Evolutionary conservation across 2,797 vertebrate genomes (phyloP).

Genomic region (Mergus octosetaceus): DNA sequence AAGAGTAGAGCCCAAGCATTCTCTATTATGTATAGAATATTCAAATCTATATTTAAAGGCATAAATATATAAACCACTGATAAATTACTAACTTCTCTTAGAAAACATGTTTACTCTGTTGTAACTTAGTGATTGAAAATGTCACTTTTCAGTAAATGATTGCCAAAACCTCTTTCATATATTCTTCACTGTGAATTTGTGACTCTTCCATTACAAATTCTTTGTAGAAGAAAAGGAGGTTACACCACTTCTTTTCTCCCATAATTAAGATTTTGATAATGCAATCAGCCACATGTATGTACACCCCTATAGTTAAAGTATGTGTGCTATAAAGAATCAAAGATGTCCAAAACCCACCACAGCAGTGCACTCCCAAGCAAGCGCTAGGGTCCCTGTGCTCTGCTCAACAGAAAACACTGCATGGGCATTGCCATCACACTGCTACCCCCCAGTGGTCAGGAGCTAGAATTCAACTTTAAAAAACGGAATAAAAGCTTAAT

Average conservation of each 20-base stretch:
- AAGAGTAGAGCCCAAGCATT: not conserved
- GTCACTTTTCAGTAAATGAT: not conserved
- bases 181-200: not conserved
- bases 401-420: fast-evolving
- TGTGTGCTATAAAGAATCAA: not conserved
- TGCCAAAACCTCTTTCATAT: not conserved
- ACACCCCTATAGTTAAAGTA: fast-evolving
- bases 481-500: not conserved
- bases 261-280: not conserved
- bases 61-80: not conserved
- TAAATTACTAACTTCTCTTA: not conserved
- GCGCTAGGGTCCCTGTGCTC: fast-evolving
- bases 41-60: not conserved
- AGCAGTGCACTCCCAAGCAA: not conserved
- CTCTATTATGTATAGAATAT: not conserved
- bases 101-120: not conserved
- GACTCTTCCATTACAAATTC: not conserved
- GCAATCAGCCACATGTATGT: not conserved
- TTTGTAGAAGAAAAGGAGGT: not conserved
- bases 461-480: not conserved
- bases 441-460: conserved; percentile 59
- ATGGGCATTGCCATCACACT: not conserved
- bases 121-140: not conserved
- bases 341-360: not conserved
- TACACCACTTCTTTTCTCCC: not conserved